Evolutionary conservation across 2,888 invertebrate species (phyloP).

Genomic region (Troides aeacus): DNA sequence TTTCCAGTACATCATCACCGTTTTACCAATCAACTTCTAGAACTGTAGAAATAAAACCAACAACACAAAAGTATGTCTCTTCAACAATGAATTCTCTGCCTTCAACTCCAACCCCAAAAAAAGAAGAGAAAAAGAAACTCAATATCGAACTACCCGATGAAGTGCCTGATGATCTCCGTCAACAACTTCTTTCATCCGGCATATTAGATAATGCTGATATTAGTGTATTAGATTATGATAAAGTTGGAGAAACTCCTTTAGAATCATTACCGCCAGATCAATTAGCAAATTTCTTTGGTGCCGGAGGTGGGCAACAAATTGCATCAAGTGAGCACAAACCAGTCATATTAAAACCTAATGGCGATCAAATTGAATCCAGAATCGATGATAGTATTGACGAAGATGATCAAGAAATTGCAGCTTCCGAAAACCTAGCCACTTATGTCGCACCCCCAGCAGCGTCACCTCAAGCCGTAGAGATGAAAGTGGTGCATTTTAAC

Average conservation of each 20-base stretch:
- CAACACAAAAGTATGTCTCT: constrained; percentile 73
- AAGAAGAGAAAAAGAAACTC: constrained; percentile 79
- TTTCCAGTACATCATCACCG: constrained; percentile 58
- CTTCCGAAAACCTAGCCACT: constrained; percentile 74
- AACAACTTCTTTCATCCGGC: constrained; percentile 90
- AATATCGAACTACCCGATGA: constrained; percentile 87
- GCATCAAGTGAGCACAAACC: constrained; percentile 85
- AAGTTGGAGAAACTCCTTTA: constrained; percentile 91
- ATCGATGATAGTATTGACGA: constrained; percentile 68
- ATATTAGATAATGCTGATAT: constrained; percentile 93
- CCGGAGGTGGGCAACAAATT: constrained; percentile 88
- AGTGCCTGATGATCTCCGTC: constrained; percentile 91
- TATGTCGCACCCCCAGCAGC: constrained; percentile 57
- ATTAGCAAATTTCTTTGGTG: constrained; percentile 90
- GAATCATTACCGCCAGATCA: constrained; percentile 92
- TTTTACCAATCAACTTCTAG: constrained; percentile 70
- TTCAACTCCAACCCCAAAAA: constrained; percentile 62
- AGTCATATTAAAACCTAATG: constrained; percentile 82
- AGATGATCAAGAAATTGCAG: constrained; percentile 79
- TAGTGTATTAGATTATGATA: constrained; percentile 92
- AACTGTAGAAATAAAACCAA: constrained; percentile 72
- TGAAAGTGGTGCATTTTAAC: constrained; percentile 92
- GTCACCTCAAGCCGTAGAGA: constrained; percentile 83
- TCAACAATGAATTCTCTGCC: constrained; percentile 73
- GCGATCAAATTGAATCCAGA: constrained; percentile 77